Evolutionary conservation across 2,797 vertebrate genomes (phyloP), one percentile per base, ranked within the genome.

Genomic region (Numenius phaeopus): DNA sequence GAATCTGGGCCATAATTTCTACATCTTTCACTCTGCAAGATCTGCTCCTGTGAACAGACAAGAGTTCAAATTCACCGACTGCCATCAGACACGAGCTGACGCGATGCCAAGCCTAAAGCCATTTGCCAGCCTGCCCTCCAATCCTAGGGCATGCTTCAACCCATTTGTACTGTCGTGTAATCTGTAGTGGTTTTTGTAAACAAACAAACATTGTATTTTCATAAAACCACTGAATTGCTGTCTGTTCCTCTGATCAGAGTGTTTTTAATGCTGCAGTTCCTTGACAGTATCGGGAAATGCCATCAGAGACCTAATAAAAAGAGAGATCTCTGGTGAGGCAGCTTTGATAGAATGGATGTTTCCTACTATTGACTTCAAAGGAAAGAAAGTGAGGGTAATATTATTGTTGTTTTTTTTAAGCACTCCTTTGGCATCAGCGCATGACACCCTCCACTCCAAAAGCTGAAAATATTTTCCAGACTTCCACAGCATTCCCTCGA

Each of bases 251-350:
- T 94, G 62, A 89, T 92, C 84, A 83, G 75, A 46, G 50, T 49
- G 79, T 5, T 91, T 92, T 88, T 61, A 94, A 77, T 34, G 62
- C 76, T 90, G 61, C 76, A 5, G 29, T 94, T 97, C 94, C 92
- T 94, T 94, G 94, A 91, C 83, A 95, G 91, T 89, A 94, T 90
- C 42, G 7, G 87, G 81, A 95, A 96, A 95, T 92, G 72, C 76
- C 92, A 91, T 87, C 89, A 72, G 69, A 91, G 65, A 90, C 26
- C 80, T 95, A 89, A 96, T 86, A 96, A 90, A 94, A 80, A 86
- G 52, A 83, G 55, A 94, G 82, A 90, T 92, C 83, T 86, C 82
- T 91, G 58, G n/a, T 89, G 91, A 96, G 70, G 84, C 89, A 78
- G 87, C 70, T 94, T 89, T 91, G 90, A 78, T 72, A 86, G 82